phyloP scores from a whole-genome alignment of 2,113 vertebrate species.

The Protobothrops mucrosquamatus region DNA sequence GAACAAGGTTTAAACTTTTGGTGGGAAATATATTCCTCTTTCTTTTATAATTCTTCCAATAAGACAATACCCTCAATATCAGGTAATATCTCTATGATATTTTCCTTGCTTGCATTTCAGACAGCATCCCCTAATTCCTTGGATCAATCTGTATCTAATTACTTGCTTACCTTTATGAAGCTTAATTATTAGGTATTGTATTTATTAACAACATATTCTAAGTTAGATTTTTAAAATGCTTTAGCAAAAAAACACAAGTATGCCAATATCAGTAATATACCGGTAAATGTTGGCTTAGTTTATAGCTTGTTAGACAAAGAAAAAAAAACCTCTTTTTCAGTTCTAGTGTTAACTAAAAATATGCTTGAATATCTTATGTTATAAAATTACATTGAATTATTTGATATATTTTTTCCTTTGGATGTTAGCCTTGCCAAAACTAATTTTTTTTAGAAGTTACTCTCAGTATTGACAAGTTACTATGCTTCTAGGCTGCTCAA shows the following conservation, averaged over 20 bases:
- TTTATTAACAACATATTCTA: not conserved
- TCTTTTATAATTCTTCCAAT: not conserved
- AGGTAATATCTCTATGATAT: not conserved
- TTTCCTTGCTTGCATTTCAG: not conserved
- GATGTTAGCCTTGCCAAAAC: slow-evolving; percentile 25
- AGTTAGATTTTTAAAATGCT: not conserved
- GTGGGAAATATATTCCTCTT: not conserved
- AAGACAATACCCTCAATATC: not conserved
- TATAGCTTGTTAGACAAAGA: not conserved
- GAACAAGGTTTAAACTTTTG: not conserved
- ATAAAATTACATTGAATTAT: not conserved
- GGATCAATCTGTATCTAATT: not conserved
- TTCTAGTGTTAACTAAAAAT: slow-evolving; percentile 44
- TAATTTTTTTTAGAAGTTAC: not conserved
- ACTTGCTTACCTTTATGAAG: not conserved
- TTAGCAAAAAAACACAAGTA: accelerated
- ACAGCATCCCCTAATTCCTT: not conserved
- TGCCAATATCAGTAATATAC: slow-evolving; percentile 26
- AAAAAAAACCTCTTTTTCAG: slow-evolving; percentile 12
- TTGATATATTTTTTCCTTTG: not conserved
- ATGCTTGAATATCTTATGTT: slow-evolving; percentile 39
- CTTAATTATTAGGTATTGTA: not conserved
- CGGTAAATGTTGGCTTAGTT: not conserved
- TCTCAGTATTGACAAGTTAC: slow-evolving; percentile 36
- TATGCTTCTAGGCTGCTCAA: slow-evolving; percentile 3